Evolutionary conservation across 2,888 invertebrate genomes (phyloP).

Genomic region (Drosophila leonis): DNA sequence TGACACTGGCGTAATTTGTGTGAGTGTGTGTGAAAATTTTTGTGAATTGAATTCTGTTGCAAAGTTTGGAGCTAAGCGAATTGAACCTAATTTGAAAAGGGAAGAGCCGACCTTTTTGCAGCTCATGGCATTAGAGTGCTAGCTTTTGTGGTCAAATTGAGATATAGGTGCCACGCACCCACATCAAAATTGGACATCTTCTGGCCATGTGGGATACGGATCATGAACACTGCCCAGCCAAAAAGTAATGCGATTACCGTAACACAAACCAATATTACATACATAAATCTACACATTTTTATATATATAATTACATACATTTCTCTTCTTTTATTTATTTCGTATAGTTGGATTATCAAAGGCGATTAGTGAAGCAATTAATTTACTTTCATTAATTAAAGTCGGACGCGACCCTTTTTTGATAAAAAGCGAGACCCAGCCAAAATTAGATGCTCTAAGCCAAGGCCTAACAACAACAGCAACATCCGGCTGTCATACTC

Average conservation of each 20-base stretch:
- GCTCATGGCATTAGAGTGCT: conserved; percentile 54
- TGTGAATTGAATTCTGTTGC: conserved; percentile 57
- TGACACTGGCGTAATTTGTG: conserved; percentile 49
- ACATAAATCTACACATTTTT: background rate
- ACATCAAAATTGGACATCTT: conserved; percentile 60
- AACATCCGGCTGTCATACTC: conserved; percentile 39
- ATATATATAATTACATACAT: background rate
- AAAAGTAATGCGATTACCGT: conserved; percentile 10
- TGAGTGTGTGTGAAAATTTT: conserved; percentile 20
- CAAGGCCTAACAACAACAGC: conserved; percentile 8
- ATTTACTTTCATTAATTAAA: conserved; percentile 41
- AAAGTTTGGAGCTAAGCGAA: conserved; percentile 34
- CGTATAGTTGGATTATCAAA: conserved; percentile 30
- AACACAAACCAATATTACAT: conserved; percentile 7
- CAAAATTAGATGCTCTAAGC: conserved; percentile 30
- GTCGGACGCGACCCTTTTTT: conserved; percentile 28
- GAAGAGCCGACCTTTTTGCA: conserved; percentile 46
- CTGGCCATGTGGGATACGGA: conserved; percentile 33
- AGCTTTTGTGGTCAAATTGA: conserved; percentile 76
- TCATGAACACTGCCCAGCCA: conserved; percentile 2
- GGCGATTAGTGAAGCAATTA: conserved; percentile 53
- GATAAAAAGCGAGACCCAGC: background rate
- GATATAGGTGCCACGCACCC: conserved; percentile 67
- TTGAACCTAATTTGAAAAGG: conserved; percentile 27
- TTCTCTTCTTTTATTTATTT: background rate